Percentiles rank a stretch among this genome's conserved stretches.
Conservation (phyloP, 2,888 invertebrate genomes). For the Dryobota labecula region DNA sequence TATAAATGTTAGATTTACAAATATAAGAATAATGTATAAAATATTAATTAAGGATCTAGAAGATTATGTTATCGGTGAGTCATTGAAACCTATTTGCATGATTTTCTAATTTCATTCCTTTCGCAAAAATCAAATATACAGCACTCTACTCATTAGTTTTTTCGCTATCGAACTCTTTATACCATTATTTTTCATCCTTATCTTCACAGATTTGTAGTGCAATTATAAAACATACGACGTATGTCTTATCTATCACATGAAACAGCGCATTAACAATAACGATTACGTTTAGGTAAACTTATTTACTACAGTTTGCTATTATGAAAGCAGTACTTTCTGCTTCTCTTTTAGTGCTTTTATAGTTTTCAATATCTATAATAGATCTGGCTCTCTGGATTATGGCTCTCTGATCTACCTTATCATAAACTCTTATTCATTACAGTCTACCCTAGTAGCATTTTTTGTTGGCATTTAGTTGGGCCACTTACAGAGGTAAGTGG, state of each 20-base stretch:
- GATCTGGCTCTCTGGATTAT: neutral
- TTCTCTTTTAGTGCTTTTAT: neutral
- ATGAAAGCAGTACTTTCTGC: neutral
- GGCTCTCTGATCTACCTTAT: neutral
- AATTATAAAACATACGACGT: constrained; percentile 29
- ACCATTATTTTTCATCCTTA: constrained; percentile 12
- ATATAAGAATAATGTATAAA: constrained; percentile 40
- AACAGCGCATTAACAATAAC: neutral
- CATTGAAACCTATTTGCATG: constrained; percentile 14
- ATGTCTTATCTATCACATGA: constrained; percentile 17
- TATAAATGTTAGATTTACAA: constrained; percentile 52
- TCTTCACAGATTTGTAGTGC: constrained; percentile 31
- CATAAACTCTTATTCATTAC: accelerated
- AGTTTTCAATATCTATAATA: neutral
- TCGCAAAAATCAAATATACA: neutral
- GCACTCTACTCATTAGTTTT: neutral
- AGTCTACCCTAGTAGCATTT: too few relatives aligned
- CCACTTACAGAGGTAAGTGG: too few relatives aligned
- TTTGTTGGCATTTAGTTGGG: too few relatives aligned
- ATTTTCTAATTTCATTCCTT: neutral
- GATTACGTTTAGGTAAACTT: neutral
- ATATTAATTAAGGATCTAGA: constrained; percentile 43
- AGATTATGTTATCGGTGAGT: constrained; percentile 55
- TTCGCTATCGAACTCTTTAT: neutral
- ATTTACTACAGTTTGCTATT: neutral